phyloP scores from a whole-genome alignment of 2,888 invertebrate species.

The Saturnia pavonia region DNA sequence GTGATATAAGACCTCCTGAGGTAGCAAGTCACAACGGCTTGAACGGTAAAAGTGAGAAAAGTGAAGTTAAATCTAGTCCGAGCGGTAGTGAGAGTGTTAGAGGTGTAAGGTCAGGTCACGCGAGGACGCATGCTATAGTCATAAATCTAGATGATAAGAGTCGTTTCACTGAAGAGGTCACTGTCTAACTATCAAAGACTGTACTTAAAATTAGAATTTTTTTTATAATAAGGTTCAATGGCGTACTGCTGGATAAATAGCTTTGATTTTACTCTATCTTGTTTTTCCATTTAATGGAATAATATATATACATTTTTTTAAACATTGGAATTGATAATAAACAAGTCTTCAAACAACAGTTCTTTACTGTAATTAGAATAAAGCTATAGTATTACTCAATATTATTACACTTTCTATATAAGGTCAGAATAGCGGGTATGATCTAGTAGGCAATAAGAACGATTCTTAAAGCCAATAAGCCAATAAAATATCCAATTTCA shows the following conservation, averaged over 20 bases:
- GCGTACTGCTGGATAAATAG: constrained; percentile 11
- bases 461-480: background rate
- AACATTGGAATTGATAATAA: too few relatives aligned
- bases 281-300: background rate
- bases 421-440: background rate
- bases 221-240: background rate
- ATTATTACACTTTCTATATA: background rate
- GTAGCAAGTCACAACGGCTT: constrained; percentile 61
- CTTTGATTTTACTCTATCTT: background rate
- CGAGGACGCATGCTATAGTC: constrained; percentile 88
- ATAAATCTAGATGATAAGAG: constrained; percentile 91
- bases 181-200: constrained; percentile 80
- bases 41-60: constrained; percentile 64
- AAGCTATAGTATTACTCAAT: background rate
- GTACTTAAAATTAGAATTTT: constrained; percentile 39
- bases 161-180: constrained; percentile 91
- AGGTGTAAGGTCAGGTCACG: constrained; percentile 83
- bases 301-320: too few relatives aligned
- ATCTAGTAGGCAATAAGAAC: constrained; percentile 10
- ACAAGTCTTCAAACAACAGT: too few relatives aligned
- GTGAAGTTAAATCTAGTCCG: constrained; percentile 65
- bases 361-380: background rate
- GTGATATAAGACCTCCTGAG: constrained; percentile 71
- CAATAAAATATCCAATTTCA: constrained; percentile 17
- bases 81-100: constrained; percentile 65